Evolutionary conservation across 2,888 invertebrate genomes (phyloP), one percentile per base, ranked within the genome.

Genomic region (Drosophila kanekoi): DNA sequence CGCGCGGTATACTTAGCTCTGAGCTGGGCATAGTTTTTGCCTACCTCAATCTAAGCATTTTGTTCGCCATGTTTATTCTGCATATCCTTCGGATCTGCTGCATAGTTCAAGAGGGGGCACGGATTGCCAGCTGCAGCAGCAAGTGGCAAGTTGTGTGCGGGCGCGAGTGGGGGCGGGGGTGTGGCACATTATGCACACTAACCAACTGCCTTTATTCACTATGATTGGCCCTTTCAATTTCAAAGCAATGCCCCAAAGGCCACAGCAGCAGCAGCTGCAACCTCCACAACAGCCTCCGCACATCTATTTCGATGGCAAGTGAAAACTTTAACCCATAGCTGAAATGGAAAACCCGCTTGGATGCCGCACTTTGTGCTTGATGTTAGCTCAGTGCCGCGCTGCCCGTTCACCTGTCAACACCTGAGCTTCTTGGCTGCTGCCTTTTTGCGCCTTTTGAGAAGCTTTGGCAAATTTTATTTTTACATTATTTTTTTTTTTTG

Each of bases 371-470:
- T 41, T 43, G 10, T 16, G 45, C 9, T 48, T 48, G 38, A 35
- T 41, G 38, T 65, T 33, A 41, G 13, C 51, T 62, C 65, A 87
- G 79, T 84, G 62, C 44, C 61, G 32, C 59, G 62, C 18, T 37
- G 56, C 68, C 63, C 70, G 61, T 83, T 62, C 70, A 52, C 60
- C 48, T 77, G 88, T 87, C 77, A 79, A 74, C 88, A 85, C 83
- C 79, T 85, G 83, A 68, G 71, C 40, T 33, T 52, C 37, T 43
- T 28, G 13, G 35, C 49, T 58, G 16, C 13, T 16, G 33, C 11
- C 37, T 33, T 44, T 35, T 61, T 63, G 67, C 74, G 76, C 75
- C 72, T 75, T 76, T 76, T 43, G 59, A 51, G 9, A n/a, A 16
- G 35, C 48, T 18, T 13, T 47, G n/a, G 38, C 69, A 35, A 47